These are phyloP conservation scores for Horisme vitalbata DNA, from an alignment of 2,888 invertebrate species.

Conservation along the genomic window DNA sequence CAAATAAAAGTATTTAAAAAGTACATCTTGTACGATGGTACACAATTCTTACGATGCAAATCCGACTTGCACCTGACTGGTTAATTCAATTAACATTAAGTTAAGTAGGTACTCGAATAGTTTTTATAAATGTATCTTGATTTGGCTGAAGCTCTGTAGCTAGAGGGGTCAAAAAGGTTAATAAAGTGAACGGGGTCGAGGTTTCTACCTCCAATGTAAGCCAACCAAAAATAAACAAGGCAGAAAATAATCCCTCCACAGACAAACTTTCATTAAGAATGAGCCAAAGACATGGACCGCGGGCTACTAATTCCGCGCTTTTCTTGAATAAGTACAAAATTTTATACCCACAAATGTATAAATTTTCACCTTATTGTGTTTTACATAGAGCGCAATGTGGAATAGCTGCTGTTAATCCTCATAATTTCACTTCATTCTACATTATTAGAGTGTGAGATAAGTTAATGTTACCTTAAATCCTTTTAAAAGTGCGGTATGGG, in stretches of 20 bases:
- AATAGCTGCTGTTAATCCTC: constrained; percentile 1
- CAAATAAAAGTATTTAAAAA: too few species aligned
- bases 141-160: too few species aligned
- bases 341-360: constrained; percentile 2
- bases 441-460: constrained; percentile 24
- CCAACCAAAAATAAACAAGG: constrained; percentile 58
- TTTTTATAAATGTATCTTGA: too few species aligned
- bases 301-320: constrained; percentile 56
- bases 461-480: constrained; percentile 15
- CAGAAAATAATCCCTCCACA: constrained; percentile 55
- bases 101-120: too few species aligned
- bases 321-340: constrained; percentile 18
- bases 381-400: constrained; percentile 6
- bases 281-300: constrained; percentile 56
- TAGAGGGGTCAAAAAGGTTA: too few species aligned
- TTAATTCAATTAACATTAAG: too few species aligned
- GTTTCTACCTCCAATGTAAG: not conserved
- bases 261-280: constrained; percentile 71
- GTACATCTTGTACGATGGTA: too few species aligned
- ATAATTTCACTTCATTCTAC: constrained; percentile 19
- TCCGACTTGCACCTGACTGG: too few species aligned
- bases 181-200: too few species aligned
- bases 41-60: too few species aligned
- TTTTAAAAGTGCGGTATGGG: too few species aligned
- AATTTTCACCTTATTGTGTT: constrained; percentile 7